Conservation (phyloP, 1,140 invertebrate genomes). For the Camponotus vicinus region DNA sequence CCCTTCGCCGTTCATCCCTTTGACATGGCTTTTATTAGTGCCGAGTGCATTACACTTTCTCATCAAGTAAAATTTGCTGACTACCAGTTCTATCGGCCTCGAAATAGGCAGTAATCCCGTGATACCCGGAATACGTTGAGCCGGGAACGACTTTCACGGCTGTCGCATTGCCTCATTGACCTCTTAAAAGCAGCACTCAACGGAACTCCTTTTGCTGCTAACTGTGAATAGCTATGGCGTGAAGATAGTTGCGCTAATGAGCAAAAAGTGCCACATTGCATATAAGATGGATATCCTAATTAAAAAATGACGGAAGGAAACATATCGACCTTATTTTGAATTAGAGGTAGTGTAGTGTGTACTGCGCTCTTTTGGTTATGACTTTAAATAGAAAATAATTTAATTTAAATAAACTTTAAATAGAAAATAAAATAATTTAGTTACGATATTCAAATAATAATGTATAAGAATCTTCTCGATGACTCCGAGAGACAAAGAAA, state of each 20-base stretch:
- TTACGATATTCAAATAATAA: background rate
- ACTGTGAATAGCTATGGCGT: background rate
- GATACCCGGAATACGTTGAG: conserved; percentile 14
- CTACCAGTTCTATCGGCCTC: background rate
- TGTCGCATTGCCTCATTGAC: conserved; percentile 39
- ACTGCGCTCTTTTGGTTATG: no score
- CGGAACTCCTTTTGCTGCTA: conserved; percentile 45
- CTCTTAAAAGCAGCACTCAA: conserved; percentile 60
- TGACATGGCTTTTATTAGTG: conserved; percentile 42
- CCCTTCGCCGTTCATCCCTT: background rate
- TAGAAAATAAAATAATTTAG: background rate
- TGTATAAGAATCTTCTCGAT: no score
- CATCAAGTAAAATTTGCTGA: conserved; percentile 42
- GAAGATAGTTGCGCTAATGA: conserved; percentile 52
- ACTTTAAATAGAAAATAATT: no score
- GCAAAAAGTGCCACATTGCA: conserved; percentile 25
- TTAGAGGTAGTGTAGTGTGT: no score
- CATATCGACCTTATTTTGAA: background rate
- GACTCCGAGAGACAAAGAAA: no score
- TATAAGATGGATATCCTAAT: background rate
- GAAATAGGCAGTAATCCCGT: conserved; percentile 52
- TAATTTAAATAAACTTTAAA: no score
- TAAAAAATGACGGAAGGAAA: background rate
- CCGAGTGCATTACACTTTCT: conserved; percentile 7
- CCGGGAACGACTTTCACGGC: conserved; percentile 5